Conservation (phyloP, 2,888 invertebrate species). For the Morpho deidamia region DNA sequence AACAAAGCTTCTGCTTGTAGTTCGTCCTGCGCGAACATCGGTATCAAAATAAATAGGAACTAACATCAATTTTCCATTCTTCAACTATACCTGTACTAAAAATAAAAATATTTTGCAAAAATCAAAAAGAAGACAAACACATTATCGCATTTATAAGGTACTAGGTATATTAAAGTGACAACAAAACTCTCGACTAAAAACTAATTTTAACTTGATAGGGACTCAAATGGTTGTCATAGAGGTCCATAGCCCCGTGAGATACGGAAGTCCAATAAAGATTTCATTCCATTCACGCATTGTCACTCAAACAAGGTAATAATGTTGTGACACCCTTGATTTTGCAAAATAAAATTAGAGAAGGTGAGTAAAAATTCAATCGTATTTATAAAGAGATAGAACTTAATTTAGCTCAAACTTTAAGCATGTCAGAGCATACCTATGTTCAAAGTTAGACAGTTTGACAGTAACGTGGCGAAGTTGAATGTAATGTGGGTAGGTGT, state of each 20-base stretch:
- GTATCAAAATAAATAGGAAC: too few relatives aligned
- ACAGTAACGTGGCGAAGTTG: conserved; percentile 36
- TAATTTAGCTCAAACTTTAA: not conserved
- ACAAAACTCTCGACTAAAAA: too few relatives aligned
- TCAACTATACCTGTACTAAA: too few relatives aligned
- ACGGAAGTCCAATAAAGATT: conserved; percentile 46
- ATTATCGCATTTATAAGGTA: too few relatives aligned
- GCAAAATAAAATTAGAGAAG: not conserved
- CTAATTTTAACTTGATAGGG: too few relatives aligned
- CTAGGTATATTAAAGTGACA: too few relatives aligned
- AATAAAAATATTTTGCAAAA: too few relatives aligned
- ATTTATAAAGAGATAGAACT: not conserved
- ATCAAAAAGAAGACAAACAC: too few relatives aligned
- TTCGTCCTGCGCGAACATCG: too few relatives aligned
- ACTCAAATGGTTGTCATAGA: too few relatives aligned
- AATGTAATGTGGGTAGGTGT: conserved; percentile 19
- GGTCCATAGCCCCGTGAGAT: not conserved
- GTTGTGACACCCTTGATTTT: conserved; percentile 37
- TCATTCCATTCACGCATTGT: conserved; percentile 29
- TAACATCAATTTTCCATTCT: too few relatives aligned
- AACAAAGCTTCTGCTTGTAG: too few relatives aligned
- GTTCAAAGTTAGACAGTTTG: conserved; percentile 65
- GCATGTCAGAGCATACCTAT: conserved; percentile 36
- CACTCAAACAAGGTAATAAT: conserved; percentile 50
- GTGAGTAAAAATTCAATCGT: not conserved